Evolutionary conservation across 2,888 invertebrate genomes (phyloP), one percentile per base, ranked within the genome.

Genomic region (Trichacis sp.): DNA sequence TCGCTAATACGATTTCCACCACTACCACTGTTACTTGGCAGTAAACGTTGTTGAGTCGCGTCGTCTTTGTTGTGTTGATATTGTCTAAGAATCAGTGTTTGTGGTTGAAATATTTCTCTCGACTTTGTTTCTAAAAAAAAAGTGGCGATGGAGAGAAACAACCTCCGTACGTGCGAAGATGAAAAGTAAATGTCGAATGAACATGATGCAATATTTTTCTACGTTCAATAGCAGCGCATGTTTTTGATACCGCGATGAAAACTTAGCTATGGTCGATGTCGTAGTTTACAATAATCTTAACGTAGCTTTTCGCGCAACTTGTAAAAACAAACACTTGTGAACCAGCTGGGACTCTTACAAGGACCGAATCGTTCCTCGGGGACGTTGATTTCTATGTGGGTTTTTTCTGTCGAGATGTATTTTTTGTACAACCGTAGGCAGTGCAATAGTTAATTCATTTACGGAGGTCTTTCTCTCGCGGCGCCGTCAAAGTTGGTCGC

Each of bases 381-480:
- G 14, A 4, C 40, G 5, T 29, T 24, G 49, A 59, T 64, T 64
- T 64, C 33, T 58, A 58, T 3, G 40, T 12, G 15, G 12, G 14
- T 15, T 40, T 40, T 40, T 24, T 24, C 24, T 15, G 40, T 40
- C 49, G 60, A 38, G 56, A 49, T 65, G 53, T 52, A 65, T 53
- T 64, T 60, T 45, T 65, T 64, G 60, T 65, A 65, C 56, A 38
- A 24, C 8, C 24, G 49, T 56, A 61, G 51, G 15, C 55, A 57
- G 65, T 65, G 61, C 65, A 61, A 58, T 61, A 49, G 53, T 61
- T 54, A 38, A 55, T 52, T 64, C 54, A 46, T 54, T 42, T 43
- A 51, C 55, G 59, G 56, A 47, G 48, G 59, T 19, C 5, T 50
- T 50, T 50, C 38, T 36, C 38, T 36, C 48, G 18, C 2, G 2